Conservation (phyloP, 2,797 vertebrate species). For the Propithecus deckenii region DNA sequence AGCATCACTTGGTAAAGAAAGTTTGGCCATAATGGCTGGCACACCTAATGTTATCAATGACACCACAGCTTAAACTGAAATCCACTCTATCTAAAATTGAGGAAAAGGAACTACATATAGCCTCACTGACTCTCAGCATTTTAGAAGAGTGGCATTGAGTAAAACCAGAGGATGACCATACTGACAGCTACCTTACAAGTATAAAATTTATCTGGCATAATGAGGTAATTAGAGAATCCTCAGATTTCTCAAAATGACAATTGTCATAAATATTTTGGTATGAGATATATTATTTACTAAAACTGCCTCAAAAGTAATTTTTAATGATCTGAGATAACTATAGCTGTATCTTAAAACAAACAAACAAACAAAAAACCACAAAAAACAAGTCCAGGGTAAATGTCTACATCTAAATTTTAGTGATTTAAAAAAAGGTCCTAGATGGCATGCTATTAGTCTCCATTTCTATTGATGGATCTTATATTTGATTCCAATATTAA, state of each 20-base stretch:
- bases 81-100: neutral
- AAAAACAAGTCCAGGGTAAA: conserved; percentile 45
- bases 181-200: neutral
- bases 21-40: conserved; percentile 86
- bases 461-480: neutral
- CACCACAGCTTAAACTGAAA: neutral
- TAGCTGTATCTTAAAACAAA: conserved; percentile 38
- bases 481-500: conserved; percentile 24
- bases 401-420: neutral
- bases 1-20: conserved; percentile 86
- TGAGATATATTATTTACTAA: conserved; percentile 37
- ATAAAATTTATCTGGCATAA: neutral
- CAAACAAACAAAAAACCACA: neutral
- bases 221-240: neutral
- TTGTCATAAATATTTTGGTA: conserved; percentile 6
- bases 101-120: neutral
- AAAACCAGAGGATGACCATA: neutral
- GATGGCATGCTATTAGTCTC: neutral
- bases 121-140: neutral
- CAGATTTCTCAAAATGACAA: conserved; percentile 52
- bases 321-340: conserved; percentile 19
- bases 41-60: conserved; percentile 78
- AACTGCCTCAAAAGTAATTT: conserved; percentile 66
- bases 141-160: neutral
- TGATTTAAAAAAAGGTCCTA: conserved; percentile 2